Evolutionary conservation across 2,113 vertebrate species (phyloP).

Genomic region (Hucho hucho): DNA sequence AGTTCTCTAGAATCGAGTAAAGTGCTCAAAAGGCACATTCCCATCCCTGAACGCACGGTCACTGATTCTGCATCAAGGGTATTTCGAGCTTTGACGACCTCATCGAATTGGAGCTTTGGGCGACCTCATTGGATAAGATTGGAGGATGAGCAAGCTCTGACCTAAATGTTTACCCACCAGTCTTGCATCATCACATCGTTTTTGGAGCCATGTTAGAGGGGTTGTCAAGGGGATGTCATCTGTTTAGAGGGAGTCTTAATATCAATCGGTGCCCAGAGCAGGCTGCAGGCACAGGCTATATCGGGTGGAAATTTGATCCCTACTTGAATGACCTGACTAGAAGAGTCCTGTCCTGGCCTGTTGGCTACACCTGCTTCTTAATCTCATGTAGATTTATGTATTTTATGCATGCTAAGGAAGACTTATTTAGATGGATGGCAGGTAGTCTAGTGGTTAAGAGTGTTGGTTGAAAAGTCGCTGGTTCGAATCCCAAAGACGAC

Average conservation of each 20-base stretch:
- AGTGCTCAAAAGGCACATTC: conserved; percentile 48
- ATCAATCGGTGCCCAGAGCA: conserved; percentile 30
- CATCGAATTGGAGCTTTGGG: conserved; percentile 1
- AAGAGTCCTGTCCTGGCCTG: not conserved
- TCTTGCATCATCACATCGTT: conserved; percentile 41
- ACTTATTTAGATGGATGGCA: not conserved
- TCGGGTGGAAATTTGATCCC: conserved; percentile 39
- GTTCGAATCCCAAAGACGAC: no score
- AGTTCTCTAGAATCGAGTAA: not conserved
- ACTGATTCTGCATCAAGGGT: conserved; percentile 33
- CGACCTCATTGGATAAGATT: conserved; percentile 38
- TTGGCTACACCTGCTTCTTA: conserved; percentile 25
- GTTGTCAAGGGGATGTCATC: conserved; percentile 31
- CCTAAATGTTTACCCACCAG: conserved; percentile 33
- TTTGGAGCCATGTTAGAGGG: conserved; percentile 23
- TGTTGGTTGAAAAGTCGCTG: no score
- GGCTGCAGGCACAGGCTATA: conserved; percentile 33
- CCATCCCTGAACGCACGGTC: conserved; percentile 43
- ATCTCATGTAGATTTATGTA: conserved; percentile 13
- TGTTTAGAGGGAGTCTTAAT: conserved; percentile 35
- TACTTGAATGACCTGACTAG: conserved; percentile 29
- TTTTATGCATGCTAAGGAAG: not conserved
- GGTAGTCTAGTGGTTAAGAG: no score
- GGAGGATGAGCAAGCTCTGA: conserved; percentile 24
- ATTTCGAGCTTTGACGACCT: conserved; percentile 50